Percentiles rank a stretch among this genome's conserved stretches.
phyloP scores from a whole-genome alignment of 2,888 invertebrate species.

The Dascillus cervinus region DNA sequence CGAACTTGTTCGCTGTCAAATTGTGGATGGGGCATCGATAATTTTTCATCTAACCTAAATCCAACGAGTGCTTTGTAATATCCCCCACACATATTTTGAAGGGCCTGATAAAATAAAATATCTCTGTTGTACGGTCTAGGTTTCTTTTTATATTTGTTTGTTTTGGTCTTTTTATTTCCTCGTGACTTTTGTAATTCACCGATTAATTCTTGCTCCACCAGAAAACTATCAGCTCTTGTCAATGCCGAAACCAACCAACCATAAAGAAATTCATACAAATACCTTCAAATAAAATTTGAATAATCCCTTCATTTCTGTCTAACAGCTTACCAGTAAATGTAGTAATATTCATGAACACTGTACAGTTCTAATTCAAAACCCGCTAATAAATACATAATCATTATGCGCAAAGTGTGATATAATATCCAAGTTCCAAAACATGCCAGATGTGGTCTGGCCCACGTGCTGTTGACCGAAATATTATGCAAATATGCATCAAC shows the following conservation, averaged over 20 bases:
- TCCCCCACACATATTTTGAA: slow-evolving; percentile 92
- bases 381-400: slow-evolving; percentile 88
- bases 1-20: slow-evolving; percentile 92
- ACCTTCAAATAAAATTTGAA: slow-evolving; percentile 47
- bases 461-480: slow-evolving; percentile 59
- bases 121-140: slow-evolving; percentile 71
- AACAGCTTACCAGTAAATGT: slow-evolving; percentile 75
- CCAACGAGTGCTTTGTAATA: slow-evolving; percentile 93
- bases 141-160: slow-evolving; percentile 48
- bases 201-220: slow-evolving; percentile 57
- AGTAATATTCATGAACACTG: slow-evolving; percentile 92
- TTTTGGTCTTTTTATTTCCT: slow-evolving; percentile 58
- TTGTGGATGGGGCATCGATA: slow-evolving; percentile 75
- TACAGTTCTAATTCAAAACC: slow-evolving; percentile 95
- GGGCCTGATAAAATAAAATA: slow-evolving; percentile 80
- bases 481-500: slow-evolving; percentile 78
- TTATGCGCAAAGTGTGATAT: slow-evolving; percentile 85
- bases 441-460: slow-evolving; percentile 65
- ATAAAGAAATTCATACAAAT: slow-evolving; percentile 88
- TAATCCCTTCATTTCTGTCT: slow-evolving; percentile 7
- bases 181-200: slow-evolving; percentile 44
- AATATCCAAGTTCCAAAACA: slow-evolving; percentile 94
- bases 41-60: slow-evolving; percentile 79
- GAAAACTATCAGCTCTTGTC: slow-evolving; percentile 78
- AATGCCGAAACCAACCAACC: slow-evolving; percentile 90